Base-by-base conservation (phyloP, 1,140 invertebrate genomes). In the Antheraea pernyi region DNA sequence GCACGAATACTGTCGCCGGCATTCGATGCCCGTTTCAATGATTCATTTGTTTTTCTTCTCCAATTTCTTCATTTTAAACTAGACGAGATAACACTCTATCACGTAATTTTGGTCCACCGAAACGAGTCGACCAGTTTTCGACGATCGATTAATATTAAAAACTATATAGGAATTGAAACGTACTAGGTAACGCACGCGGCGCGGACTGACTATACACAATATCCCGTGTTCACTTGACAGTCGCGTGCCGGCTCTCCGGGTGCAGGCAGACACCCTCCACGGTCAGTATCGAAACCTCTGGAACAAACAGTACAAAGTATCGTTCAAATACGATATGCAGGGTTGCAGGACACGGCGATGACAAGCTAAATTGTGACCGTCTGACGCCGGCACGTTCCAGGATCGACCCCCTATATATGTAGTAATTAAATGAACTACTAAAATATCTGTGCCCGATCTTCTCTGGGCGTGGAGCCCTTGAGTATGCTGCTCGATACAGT, bases 271-370 rank as follows among this genome's bases (percentile, higher is more conserved):
- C 94, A 78, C 97, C 97, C 93, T 98, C 97, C 86, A 98, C 97
- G 81, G 95, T 97, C 93, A 98, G 98, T 94, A 98, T 98, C 80
- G 97, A 98, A 81, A 97, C 95, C 93, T 97, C 98, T 99, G 95
- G 60, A 95, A 95, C 85, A 91, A 89, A 48, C n/a, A 8, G 19
- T 9, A 48, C 19, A n/a, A n/a, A n/a, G n/a, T n/a, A n/a, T n/a
- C n/a, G n/a, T n/a, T n/a, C n/a, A n/a, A 39, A 39, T 39, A 39
- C 5, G 37, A 39, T 39, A n/a, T n/a, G n/a, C n/a, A n/a, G n/a
- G n/a, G n/a, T n/a, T n/a, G n/a, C n/a, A n/a, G n/a, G n/a, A n/a
- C n/a, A n/a, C n/a, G n/a, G n/a, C n/a, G n/a, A n/a, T n/a, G n/a
- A n/a, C n/a, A n/a, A n/a, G n/a, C n/a, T n/a, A n/a, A n/a, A n/a